phyloP scores from a whole-genome alignment of 2,888 invertebrate species.

The Escarpia spicata region DNA sequence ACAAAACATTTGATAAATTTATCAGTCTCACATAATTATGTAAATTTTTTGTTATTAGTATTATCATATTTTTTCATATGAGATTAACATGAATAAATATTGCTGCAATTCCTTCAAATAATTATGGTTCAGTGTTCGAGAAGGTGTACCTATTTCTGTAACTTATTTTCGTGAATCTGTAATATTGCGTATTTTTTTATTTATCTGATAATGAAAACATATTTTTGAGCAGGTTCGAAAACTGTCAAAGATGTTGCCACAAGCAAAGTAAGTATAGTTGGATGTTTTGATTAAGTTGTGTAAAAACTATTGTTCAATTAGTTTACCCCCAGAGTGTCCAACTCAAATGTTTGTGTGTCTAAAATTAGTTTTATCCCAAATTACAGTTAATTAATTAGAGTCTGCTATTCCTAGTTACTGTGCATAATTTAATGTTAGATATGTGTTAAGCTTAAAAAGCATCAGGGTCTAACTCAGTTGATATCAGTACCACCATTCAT shows the following conservation, averaged over 20 bases:
- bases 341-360: not conserved
- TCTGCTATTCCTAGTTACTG: too few species aligned
- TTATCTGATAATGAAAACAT: not conserved
- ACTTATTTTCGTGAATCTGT: not conserved
- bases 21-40: not conserved
- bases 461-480: too few species aligned
- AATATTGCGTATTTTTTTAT: not conserved
- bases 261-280: not conserved
- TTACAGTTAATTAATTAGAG: too few species aligned
- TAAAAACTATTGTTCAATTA: not conserved
- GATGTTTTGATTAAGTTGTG: not conserved
- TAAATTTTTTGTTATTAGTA: not conserved
- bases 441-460: too few species aligned
- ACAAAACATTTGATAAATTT: not conserved
- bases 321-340: not conserved
- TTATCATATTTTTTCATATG: not conserved
- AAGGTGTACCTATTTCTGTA: not conserved
- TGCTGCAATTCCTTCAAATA: too few species aligned
- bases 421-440: too few species aligned
- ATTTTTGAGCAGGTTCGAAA: constrained; percentile 1
- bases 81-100: not conserved
- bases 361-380: too few species aligned
- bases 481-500: too few species aligned
- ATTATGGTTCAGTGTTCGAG: not conserved
- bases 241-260: not conserved